A percentile compares a stretch with the other conserved stretches of the same genome.
phyloP scores from a whole-genome alignment of 2,113 vertebrate species.

The Pseudopipra pipra region DNA sequence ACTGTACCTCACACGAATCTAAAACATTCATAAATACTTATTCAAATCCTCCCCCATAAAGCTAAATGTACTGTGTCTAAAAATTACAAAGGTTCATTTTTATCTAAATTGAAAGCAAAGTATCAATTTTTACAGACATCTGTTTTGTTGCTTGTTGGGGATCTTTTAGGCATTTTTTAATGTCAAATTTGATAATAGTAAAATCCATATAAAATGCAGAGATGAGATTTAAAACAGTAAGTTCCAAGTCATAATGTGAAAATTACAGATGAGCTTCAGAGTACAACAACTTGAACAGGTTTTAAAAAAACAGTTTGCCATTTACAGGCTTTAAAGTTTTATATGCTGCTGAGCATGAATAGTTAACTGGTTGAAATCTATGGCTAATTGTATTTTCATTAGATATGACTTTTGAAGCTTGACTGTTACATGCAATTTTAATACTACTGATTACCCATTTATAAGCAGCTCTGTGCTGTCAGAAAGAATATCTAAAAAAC shows the following conservation, averaged over 20 bases:
- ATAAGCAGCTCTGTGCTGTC: not conserved
- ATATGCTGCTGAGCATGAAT: not conserved
- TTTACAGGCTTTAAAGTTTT: conserved; percentile 15
- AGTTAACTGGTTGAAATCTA: conserved; percentile 45
- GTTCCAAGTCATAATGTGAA: not conserved
- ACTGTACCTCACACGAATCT: not conserved
- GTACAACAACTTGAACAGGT: not conserved
- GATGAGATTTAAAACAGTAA: not conserved
- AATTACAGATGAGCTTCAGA: not conserved
- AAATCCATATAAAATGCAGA: not conserved
- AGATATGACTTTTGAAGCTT: conserved; percentile 13
- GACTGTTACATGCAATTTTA: not conserved
- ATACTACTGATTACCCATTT: not conserved
- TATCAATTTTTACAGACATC: not conserved
- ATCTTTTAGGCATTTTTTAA: not conserved
- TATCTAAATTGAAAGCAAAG: not conserved
- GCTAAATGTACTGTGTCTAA: not conserved
- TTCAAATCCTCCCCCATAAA: not conserved
- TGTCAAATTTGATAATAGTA: not conserved
- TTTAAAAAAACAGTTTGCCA: conserved; percentile 14
- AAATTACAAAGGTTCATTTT: not conserved
- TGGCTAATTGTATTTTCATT: conserved; percentile 58
- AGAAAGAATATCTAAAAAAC: not conserved
- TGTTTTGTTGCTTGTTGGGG: not conserved
- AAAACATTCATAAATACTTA: not conserved